A percentile compares a stretch with the other conserved stretches of the same genome.
Evolutionary conservation across 2,113 vertebrate species (phyloP).

Genomic region (Pterocles orientalis): DNA sequence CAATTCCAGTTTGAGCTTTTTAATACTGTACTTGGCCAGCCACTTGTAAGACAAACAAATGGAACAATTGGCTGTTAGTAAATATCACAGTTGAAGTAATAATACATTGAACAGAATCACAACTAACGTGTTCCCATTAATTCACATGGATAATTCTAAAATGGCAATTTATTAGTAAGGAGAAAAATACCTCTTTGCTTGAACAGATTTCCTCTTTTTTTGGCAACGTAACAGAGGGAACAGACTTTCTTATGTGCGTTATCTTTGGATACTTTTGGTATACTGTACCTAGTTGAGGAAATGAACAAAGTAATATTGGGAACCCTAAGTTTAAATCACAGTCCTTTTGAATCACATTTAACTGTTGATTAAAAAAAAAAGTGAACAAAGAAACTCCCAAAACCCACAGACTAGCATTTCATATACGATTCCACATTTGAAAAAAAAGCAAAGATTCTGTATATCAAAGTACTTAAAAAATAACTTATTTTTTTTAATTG

Average conservation of each 20-base stretch:
- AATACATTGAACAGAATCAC: neutral
- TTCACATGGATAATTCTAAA: neutral
- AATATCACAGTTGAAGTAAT: neutral
- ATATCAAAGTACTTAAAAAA: neutral
- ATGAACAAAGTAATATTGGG: neutral
- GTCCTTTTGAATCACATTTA: neutral
- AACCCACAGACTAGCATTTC: neutral
- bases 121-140: neutral
- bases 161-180: neutral
- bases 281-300: constrained; percentile 66
- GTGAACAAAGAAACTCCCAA: too few relatives aligned
- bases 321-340: neutral
- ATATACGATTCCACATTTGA: neutral
- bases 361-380: neutral
- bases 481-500: neutral
- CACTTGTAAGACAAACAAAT: constrained; percentile 74
- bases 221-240: constrained; percentile 64
- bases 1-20: constrained; percentile 80
- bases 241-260: neutral
- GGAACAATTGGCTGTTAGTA: neutral
- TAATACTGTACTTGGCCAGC: constrained; percentile 79
- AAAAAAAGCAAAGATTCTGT: neutral
- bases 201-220: constrained; percentile 79
- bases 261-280: constrained; percentile 73
- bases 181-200: constrained; percentile 76